Percentiles rank a stretch among this genome's conserved stretches.
Evolutionary conservation across 2,113 vertebrate genomes (phyloP).

Genomic region (Falco punctatus): DNA sequence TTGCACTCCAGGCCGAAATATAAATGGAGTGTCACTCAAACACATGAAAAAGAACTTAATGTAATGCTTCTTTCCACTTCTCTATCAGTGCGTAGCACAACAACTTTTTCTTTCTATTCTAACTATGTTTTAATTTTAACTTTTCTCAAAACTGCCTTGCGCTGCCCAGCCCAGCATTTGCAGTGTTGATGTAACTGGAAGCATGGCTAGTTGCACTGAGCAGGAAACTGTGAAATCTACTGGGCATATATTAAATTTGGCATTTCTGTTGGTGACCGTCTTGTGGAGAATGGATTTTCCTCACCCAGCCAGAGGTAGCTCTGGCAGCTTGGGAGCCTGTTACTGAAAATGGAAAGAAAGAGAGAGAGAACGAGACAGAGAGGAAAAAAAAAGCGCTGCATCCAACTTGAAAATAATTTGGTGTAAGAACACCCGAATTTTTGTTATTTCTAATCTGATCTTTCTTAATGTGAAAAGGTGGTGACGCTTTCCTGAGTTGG

Average conservation of each 20-base stretch:
- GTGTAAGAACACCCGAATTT: neutral
- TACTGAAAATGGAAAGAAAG: neutral
- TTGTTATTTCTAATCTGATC: neutral
- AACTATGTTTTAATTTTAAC: neutral
- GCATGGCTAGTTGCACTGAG: constrained; percentile 56
- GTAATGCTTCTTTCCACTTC: constrained; percentile 68
- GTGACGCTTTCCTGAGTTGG: neutral
- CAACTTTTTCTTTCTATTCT: constrained; percentile 15
- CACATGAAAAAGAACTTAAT: constrained; percentile 23
- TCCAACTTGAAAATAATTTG: constrained; percentile 17
- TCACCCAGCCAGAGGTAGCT: constrained; percentile 42
- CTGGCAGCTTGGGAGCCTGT: constrained; percentile 59
- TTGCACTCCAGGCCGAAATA: constrained; percentile 12
- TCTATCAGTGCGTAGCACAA: neutral
- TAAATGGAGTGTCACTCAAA: constrained; percentile 48
- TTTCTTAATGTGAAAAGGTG: neutral
- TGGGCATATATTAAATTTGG: constrained; percentile 57
- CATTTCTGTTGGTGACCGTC: constrained; percentile 37
- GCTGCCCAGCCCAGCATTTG: constrained; percentile 20
- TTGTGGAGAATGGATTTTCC: constrained; percentile 49
- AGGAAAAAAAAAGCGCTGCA: neutral
- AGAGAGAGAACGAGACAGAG: neutral
- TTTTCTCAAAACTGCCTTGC: constrained; percentile 19
- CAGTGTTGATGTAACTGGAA: constrained; percentile 37
- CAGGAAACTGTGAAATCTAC: constrained; percentile 62